Conservation (phyloP, 1,140 invertebrate species). For the Eupristina koningsbergeri region DNA sequence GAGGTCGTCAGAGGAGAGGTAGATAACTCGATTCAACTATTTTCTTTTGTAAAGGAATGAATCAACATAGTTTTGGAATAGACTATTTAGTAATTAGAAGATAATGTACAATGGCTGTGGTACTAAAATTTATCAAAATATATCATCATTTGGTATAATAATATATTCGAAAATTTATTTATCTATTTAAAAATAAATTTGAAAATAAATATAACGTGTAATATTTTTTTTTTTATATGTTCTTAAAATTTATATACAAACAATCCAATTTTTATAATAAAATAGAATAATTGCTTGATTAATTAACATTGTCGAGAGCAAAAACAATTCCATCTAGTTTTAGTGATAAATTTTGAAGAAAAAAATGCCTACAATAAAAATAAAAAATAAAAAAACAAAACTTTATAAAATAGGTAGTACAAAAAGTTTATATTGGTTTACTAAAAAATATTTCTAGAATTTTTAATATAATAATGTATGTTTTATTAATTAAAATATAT, state of each 20-base stretch:
- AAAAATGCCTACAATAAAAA: background rate
- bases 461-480: background rate
- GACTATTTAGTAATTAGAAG: background rate
- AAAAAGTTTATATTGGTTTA: background rate
- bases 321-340: background rate
- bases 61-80: constrained; percentile 6
- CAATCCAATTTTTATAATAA: background rate
- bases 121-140: background rate
- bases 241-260: background rate
- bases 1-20: background rate
- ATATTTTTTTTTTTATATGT: too few species aligned
- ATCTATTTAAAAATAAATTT: too few species aligned
- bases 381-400: background rate
- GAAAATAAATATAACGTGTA: too few species aligned
- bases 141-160: background rate
- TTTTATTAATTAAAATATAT: background rate
- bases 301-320: background rate
- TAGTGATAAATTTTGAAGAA: background rate
- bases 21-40: background rate
- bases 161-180: too few species aligned
- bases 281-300: background rate
- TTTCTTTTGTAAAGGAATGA: background rate
- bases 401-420: background rate
- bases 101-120: background rate
- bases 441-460: background rate